Evolutionary conservation across 2,888 invertebrate species (phyloP).

Genomic region (Eulithis testata): DNA sequence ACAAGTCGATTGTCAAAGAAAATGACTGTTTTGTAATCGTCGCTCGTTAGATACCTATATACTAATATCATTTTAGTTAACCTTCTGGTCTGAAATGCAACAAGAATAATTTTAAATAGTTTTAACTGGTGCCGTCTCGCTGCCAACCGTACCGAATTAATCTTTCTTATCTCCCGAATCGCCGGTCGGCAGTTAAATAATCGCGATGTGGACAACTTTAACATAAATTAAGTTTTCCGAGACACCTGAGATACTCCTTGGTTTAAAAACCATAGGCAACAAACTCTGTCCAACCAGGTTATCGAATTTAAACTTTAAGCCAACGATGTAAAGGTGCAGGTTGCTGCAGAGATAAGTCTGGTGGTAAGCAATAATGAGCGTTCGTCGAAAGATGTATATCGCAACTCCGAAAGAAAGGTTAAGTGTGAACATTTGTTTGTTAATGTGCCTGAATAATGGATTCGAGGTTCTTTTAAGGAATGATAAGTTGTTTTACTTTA

Average conservation of each 20-base stretch:
- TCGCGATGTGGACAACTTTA: slow-evolving; percentile 79
- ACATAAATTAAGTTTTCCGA: slow-evolving; percentile 84
- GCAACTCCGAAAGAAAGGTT: slow-evolving; percentile 77
- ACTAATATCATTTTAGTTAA: no score
- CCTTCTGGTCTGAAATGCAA: no score
- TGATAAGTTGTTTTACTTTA: slow-evolving; percentile 71
- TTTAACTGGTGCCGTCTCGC: slow-evolving; percentile 13
- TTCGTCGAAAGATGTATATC: slow-evolving; percentile 79
- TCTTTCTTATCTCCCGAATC: slow-evolving; percentile 78
- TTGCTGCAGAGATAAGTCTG: slow-evolving; percentile 41
- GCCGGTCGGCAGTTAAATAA: slow-evolving; percentile 76
- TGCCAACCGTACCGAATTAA: slow-evolving; percentile 69
- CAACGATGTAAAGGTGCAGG: slow-evolving; percentile 24
- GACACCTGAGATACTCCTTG: slow-evolving; percentile 79
- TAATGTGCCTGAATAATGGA: slow-evolving; percentile 80
- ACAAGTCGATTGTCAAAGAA: no score
- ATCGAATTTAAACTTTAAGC: slow-evolving; percentile 47
- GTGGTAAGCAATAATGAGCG: slow-evolving; percentile 72
- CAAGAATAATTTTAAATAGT: no score
- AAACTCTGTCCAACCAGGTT: slow-evolving; percentile 16
- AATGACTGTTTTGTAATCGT: no score
- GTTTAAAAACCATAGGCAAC: slow-evolving; percentile 58
- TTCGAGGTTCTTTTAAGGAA: slow-evolving; percentile 70
- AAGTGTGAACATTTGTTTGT: slow-evolving; percentile 84
- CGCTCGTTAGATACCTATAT: no score